Evolutionary conservation across 2,888 invertebrate species (phyloP).

Genomic region (Mechanitis messenoides): DNA sequence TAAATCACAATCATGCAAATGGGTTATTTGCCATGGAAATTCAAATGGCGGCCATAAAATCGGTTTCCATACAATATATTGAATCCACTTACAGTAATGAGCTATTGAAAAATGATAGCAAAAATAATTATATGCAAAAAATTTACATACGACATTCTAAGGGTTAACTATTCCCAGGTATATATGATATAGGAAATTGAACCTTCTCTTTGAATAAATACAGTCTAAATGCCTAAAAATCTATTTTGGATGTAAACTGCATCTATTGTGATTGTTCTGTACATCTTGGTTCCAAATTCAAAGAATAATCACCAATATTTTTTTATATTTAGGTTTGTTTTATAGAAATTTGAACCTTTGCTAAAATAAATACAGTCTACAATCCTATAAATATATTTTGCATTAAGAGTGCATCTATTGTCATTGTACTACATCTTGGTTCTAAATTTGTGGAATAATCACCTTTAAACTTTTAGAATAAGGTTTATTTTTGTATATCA

Average conservation of each 20-base stretch:
- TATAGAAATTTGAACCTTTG: not conserved
- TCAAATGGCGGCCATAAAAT: constrained; percentile 72
- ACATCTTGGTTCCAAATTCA: too few relatives aligned
- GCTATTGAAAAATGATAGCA: constrained; percentile 77
- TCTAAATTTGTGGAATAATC: too few relatives aligned
- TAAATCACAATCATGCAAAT: constrained; percentile 76
- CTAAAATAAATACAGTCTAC: too few relatives aligned
- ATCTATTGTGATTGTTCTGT: constrained; percentile 24
- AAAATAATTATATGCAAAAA: constrained; percentile 62
- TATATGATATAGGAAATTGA: constrained; percentile 22
- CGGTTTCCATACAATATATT: constrained; percentile 61
- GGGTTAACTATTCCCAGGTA: constrained; percentile 57
- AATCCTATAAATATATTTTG: too few relatives aligned
- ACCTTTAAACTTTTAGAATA: not conserved
- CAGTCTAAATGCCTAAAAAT: constrained; percentile 10
- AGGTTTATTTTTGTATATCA: not conserved
- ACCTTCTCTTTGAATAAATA: constrained; percentile 22
- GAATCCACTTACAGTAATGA: constrained; percentile 64
- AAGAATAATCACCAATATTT: not conserved
- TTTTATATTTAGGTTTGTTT: not conserved
- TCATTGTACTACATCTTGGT: too few relatives aligned
- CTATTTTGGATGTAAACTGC: constrained; percentile 32
- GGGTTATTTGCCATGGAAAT: constrained; percentile 60
- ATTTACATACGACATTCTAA: constrained; percentile 68
- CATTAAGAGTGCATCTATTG: too few relatives aligned